Conservation (phyloP, 2,113 vertebrate species). For the western clawed frog (Xenopus tropicalis) region DNA sequence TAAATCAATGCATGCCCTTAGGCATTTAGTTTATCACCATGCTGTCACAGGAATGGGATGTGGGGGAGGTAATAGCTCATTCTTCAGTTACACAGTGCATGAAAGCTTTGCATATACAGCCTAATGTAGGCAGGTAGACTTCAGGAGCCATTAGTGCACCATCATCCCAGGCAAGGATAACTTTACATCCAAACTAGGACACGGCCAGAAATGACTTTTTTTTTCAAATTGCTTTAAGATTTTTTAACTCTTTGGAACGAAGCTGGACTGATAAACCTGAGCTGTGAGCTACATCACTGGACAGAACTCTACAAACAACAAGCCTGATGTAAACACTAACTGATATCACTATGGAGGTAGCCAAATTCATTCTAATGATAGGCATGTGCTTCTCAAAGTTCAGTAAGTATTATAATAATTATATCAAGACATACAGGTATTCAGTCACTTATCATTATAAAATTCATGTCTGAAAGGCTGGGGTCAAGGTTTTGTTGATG, state of each 20-base stretch:
- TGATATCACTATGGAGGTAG: neutral
- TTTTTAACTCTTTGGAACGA: neutral
- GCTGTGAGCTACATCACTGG: no score
- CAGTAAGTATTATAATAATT: slow-evolving; percentile 17
- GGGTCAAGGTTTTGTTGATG: no score
- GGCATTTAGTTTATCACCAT: slow-evolving; percentile 20
- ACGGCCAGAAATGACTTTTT: neutral
- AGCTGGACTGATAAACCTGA: neutral
- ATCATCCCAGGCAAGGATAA: no score
- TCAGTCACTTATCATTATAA: no score
- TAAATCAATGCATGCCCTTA: slow-evolving; percentile 6
- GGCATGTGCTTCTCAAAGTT: neutral
- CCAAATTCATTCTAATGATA: neutral
- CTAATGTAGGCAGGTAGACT: neutral
- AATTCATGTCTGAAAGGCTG: no score
- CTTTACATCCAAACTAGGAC: neutral
- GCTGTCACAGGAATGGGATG: neutral
- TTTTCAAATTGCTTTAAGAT: no score
- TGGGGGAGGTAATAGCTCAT: slow-evolving; percentile 7
- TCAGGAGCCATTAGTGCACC: neutral
- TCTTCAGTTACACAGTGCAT: neutral
- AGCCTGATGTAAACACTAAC: neutral
- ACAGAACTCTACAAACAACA: neutral
- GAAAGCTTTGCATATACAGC: slow-evolving; percentile 2
- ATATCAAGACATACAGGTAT: neutral